These are phyloP conservation scores for Lissocephala sabroskyi DNA, from an alignment of 2,888 invertebrate genomes.

Conservation along the genomic window DNA sequence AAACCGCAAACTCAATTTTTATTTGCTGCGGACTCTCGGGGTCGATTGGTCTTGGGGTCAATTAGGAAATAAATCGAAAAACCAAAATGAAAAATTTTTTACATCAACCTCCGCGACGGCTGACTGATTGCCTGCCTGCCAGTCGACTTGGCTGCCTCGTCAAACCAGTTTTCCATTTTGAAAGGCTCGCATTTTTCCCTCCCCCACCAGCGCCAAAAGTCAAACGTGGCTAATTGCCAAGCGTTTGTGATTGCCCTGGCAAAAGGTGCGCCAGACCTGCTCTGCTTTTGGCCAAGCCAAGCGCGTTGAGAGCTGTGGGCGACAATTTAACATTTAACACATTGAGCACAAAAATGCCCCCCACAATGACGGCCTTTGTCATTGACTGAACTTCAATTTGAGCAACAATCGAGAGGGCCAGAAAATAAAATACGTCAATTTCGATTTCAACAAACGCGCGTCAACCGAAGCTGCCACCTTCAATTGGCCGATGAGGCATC, in stretches of 20 bases:
- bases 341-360: no score
- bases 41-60: conserved; percentile 2
- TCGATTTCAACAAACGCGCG: conserved; percentile 2
- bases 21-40: background rate
- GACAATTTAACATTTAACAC: conserved; percentile 16
- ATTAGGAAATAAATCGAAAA: conserved; percentile 5
- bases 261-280: conserved; percentile 2
- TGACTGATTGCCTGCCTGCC: no score
- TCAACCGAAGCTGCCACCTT: no score
- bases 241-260: conserved; percentile 17
- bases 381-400: no score
- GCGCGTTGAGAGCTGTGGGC: no score
- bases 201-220: conserved; percentile 27
- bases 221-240: conserved; percentile 54
- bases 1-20: conserved; percentile 56
- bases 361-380: no score
- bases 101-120: no score
- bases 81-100: conserved; percentile 4
- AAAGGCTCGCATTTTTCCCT: conserved; percentile 43
- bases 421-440: conserved; percentile 5
- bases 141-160: no score
- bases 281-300: conserved; percentile 30
- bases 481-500: no score
- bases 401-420: background rate
- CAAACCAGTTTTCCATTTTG: conserved; percentile 49